Conservation (phyloP, 2,888 invertebrate genomes). For the Liodrosophila aerea region DNA sequence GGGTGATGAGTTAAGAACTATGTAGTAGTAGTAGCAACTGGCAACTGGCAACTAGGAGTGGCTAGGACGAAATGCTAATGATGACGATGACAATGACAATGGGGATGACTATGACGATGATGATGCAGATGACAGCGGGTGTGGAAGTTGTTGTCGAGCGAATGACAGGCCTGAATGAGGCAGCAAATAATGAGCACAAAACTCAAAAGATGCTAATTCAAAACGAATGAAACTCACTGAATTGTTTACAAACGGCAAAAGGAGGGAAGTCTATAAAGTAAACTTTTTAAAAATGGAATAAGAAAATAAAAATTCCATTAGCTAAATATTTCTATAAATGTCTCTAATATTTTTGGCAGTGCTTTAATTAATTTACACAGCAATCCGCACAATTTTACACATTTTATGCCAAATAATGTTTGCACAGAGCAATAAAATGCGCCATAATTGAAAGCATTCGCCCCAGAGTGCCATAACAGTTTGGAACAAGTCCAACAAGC, state of each 20-base stretch:
- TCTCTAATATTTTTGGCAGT: too few relatives aligned
- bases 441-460: slow-evolving; percentile 3
- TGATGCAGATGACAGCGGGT: slow-evolving; percentile 34
- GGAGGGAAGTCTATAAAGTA: not conserved
- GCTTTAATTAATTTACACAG: too few relatives aligned
- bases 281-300: not conserved
- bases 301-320: not conserved
- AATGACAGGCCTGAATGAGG: slow-evolving; percentile 49
- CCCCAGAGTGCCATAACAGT: slow-evolving; percentile 20
- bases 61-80: not conserved
- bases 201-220: slow-evolving; percentile 50
- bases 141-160: slow-evolving; percentile 34
- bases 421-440: slow-evolving; percentile 1
- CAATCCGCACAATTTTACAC: too few relatives aligned
- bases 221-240: slow-evolving; percentile 29
- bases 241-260: slow-evolving; percentile 35
- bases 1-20: slow-evolving; percentile 23
- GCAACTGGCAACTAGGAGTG: too few relatives aligned
- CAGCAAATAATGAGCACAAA: slow-evolving; percentile 41
- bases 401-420: not conserved
- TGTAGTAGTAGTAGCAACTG: too few relatives aligned
- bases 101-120: slow-evolving; percentile 7
- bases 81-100: not conserved
- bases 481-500: slow-evolving; percentile 8
- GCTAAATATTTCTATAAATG: not conserved